Base-by-base conservation (phyloP, 2,113 vertebrate species). In the Phalacrocorax pelagicus region DNA sequence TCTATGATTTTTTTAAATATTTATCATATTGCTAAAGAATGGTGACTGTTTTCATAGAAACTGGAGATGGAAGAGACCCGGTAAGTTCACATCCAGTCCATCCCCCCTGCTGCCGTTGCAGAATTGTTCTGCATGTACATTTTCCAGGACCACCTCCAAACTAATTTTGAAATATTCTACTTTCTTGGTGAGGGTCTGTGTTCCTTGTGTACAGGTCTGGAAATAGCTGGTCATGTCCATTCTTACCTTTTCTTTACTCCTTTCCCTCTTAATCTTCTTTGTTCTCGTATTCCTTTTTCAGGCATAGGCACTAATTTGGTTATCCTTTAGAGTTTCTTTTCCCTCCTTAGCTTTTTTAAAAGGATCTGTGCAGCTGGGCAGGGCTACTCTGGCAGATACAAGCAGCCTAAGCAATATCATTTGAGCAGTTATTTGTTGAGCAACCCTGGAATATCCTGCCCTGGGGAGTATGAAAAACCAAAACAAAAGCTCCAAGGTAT, bases 1-100 rank as follows among this genome's bases (percentile, higher is more conserved):
- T 70, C 97, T 95, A 86, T 96, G 92, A 95, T 97, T 97, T 95
- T 44, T 96, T 94, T 2, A 3, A 97, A 97, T 97, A 97, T 97
- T 97, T 97, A 81, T 85, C 95, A 88, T 96, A 94, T 97, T 96
- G 94, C 96, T 96, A 92, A 97, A 97, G 96, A 95, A 97, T 95
- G 96, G 97, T 96, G 94, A 88, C 84, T 97, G 91, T 97, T 97
- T 95, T 95, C 55, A 47, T 83, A 96, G 96, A 95, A 97, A 97
- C 85, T 95, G 95, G 94, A 97, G 96, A 97, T 96, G 89, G 95
- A 97, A 97, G 89, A 95, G 96, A 96, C 91, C 89, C 67, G 92
- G 3, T 96, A 97, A 97, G 97, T 96, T 97, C 96, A 97, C 87
- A 95, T 95, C 93, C 87, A 96, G 96, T 97, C 96, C 96, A 97